A percentile compares a stretch with the other conserved stretches of the same genome.
phyloP scores from a whole-genome alignment of 92 coral and sea anemone genomes.

The Umimayanthus chanpuru region DNA sequence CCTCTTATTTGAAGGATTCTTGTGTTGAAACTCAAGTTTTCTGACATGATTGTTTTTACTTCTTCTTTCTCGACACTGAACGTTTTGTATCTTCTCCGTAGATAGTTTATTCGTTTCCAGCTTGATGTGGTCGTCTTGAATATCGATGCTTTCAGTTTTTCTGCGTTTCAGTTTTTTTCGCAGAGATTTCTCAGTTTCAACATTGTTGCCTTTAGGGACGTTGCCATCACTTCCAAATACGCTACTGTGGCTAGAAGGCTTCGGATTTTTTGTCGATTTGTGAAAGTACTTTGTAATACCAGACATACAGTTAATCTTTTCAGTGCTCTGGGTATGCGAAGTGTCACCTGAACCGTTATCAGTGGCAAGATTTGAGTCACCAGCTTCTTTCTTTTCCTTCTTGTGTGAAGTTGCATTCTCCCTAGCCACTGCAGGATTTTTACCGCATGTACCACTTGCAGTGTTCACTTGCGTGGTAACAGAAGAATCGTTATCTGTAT shows the following conservation, averaged over 20 bases:
- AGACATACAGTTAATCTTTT: conserved; percentile 53
- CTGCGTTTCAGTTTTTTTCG: background rate
- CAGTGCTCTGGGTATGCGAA: background rate
- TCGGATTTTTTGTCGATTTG: conserved; percentile 46
- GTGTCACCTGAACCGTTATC: background rate
- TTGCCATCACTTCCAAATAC: background rate
- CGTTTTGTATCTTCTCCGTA: conserved; percentile 43
- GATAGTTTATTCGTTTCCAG: background rate
- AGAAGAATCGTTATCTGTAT: background rate
- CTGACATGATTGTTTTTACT: conserved; percentile 55
- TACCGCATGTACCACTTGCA: background rate
- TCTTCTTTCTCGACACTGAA: conserved; percentile 4
- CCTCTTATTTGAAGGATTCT: background rate
- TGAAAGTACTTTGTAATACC: conserved; percentile 76
- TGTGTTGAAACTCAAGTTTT: conserved; percentile 66
- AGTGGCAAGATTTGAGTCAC: background rate
- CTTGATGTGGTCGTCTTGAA: conserved; percentile 1
- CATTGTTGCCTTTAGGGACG: background rate
- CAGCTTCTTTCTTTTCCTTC: background rate
- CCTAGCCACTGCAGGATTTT: background rate
- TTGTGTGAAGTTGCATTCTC: background rate
- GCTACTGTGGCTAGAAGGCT: background rate
- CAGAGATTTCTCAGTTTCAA: background rate
- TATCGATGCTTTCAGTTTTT: background rate
- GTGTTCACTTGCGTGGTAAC: background rate